Conservation (phyloP, 2,113 vertebrate genomes). For the Passer montanus region DNA sequence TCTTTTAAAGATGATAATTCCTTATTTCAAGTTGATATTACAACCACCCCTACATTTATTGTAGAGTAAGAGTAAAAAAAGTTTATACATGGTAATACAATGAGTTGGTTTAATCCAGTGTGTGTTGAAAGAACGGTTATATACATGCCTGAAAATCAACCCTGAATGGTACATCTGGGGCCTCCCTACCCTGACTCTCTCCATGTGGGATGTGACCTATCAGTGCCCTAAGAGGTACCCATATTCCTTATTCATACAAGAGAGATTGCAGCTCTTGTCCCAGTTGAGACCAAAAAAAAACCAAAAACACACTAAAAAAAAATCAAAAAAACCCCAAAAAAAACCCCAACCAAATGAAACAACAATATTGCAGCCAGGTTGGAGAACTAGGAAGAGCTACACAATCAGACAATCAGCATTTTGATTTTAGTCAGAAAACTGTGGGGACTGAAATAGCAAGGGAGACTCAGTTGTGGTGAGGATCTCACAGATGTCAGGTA, state of each 20-base stretch:
- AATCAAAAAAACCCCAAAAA: too few species aligned
- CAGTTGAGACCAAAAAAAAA: not conserved
- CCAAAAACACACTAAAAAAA: not conserved
- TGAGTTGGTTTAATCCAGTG: not conserved
- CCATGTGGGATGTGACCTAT: accelerated
- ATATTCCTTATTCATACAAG: not conserved
- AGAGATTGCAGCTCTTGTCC: not conserved
- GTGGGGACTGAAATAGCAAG: not conserved
- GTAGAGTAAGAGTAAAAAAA: not conserved
- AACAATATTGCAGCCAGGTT: not conserved
- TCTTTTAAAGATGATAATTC: slow-evolving; percentile 27
- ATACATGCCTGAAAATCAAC: not conserved
- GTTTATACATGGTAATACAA: not conserved
- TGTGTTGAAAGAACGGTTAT: not conserved
- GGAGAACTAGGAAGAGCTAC: not conserved
- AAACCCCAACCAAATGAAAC: too few species aligned
- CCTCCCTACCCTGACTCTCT: not conserved
- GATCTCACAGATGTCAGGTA: not conserved
- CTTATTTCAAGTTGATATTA: slow-evolving; percentile 21
- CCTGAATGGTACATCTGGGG: not conserved
- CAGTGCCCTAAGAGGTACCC: not conserved
- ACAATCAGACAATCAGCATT: not conserved
- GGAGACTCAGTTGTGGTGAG: not conserved
- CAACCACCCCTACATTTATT: not conserved
- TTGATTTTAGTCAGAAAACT: not conserved